Evolutionary conservation across 1,140 invertebrate species (phyloP).

Genomic region (Hirudo medicinalis): DNA sequence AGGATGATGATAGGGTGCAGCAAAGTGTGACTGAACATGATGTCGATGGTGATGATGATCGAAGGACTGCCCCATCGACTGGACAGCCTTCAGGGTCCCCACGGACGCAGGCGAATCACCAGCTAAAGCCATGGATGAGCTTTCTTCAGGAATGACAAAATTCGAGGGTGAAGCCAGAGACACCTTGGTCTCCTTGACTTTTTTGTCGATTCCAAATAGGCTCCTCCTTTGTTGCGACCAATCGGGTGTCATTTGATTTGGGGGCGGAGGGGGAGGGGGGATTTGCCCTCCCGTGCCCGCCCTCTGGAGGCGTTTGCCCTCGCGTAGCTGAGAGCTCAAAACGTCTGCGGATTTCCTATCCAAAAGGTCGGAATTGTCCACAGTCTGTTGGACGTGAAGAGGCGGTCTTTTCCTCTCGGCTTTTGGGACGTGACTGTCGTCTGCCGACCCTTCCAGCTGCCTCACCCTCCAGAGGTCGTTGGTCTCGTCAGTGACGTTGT

Average conservation of each 20-base stretch:
- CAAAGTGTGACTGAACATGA: background rate
- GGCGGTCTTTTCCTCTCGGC: too few species aligned
- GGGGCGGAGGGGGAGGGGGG: background rate
- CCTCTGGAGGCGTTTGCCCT: too few species aligned
- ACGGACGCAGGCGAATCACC: background rate
- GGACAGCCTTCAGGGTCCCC: constrained; percentile 2
- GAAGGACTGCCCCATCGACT: background rate
- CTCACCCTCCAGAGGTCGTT: too few species aligned
- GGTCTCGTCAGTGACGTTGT: too few species aligned
- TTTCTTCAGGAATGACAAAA: constrained; percentile 7
- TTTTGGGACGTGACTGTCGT: too few species aligned
- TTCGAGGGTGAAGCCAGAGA: background rate
- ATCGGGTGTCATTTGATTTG: background rate
- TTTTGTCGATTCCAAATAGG: background rate
- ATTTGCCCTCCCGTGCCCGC: background rate
- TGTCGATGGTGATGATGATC: constrained; percentile 4
- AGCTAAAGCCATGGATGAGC: background rate
- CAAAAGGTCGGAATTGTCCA: too few species aligned
- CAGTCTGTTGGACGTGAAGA: too few species aligned
- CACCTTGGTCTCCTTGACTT: background rate
- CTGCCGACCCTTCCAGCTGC: too few species aligned
- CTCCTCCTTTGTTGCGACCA: constrained; percentile 8
- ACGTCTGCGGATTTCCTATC: too few species aligned
- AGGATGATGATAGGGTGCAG: background rate
- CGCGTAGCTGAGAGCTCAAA: too few species aligned